Evolutionary conservation across 2,888 invertebrate species (phyloP).

Genomic region (Amaurobius ferox): DNA sequence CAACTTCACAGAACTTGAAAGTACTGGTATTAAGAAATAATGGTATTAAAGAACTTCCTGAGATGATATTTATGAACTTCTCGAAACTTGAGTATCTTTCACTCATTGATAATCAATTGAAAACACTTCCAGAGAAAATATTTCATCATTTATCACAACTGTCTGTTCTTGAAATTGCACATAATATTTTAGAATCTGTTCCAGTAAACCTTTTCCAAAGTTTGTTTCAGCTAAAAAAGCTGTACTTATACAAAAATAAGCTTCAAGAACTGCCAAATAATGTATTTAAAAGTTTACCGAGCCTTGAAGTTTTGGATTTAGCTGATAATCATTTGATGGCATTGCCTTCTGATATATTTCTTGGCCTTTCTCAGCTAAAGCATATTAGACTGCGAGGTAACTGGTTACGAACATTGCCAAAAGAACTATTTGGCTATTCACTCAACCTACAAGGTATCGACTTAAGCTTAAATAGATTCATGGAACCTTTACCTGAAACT

Average conservation of each 20-base stretch:
- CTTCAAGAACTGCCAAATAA: conserved; percentile 34
- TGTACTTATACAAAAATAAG: conserved; percentile 73
- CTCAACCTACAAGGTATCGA: conserved; percentile 80
- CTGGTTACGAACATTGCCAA: conserved; percentile 53
- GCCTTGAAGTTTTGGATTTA: conserved; percentile 65
- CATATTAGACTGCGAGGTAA: conserved; percentile 46
- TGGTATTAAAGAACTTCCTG: conserved; percentile 40
- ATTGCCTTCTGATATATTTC: conserved; percentile 48
- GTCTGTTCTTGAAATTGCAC: conserved; percentile 33
- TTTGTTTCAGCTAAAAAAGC: conserved; percentile 62
- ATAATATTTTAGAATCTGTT: conserved; percentile 71
- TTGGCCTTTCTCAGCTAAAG: conserved; percentile 46
- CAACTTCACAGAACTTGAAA: conserved; percentile 37
- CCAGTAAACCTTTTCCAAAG: conserved; percentile 72
- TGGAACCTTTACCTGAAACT: conserved; percentile 76
- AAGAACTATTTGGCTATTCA: conserved; percentile 63
- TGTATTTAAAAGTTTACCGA: conserved; percentile 44
- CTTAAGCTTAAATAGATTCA: conserved; percentile 78
- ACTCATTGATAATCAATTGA: conserved; percentile 58
- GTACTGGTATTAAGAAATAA: conserved; percentile 25
- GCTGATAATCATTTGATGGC: conserved; percentile 58
- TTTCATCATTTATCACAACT: conserved; percentile 36
- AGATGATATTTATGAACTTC: conserved; percentile 45
- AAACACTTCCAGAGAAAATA: conserved; percentile 37
- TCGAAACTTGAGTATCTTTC: conserved; percentile 35